Percentiles rank a stretch among this genome's conserved stretches.
Evolutionary conservation across 2,113 vertebrate genomes (phyloP).

Genomic region (Pedionomus torquatus): DNA sequence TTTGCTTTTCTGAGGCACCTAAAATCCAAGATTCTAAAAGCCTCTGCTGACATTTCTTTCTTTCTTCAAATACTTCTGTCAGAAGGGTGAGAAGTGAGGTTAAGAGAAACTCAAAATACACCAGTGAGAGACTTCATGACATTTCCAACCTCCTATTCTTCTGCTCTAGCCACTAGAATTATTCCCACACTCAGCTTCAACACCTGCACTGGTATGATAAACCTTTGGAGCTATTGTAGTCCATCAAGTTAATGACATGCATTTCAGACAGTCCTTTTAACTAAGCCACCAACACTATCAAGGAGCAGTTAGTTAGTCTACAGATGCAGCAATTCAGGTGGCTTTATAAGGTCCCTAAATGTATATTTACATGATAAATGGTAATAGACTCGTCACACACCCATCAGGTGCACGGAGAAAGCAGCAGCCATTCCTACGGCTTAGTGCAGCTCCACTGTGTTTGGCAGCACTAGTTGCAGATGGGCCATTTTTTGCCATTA

Average conservation of each 20-base stretch:
- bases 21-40: constrained; percentile 14
- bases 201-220: constrained; percentile 32
- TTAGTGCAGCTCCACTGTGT: neutral
- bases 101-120: constrained; percentile 32
- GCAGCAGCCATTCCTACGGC: neutral
- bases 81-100: constrained; percentile 18
- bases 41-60: constrained; percentile 21
- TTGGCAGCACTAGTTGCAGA: neutral
- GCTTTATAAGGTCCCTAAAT: constrained; percentile 37
- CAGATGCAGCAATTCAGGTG: constrained; percentile 5
- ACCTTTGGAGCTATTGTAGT: constrained; percentile 8
- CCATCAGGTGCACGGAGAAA: neutral
- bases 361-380: constrained; percentile 12
- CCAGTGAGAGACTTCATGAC: constrained; percentile 3
- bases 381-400: neutral
- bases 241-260: constrained; percentile 13
- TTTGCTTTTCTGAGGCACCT: neutral
- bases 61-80: neutral
- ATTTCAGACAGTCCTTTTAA: neutral
- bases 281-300: neutral
- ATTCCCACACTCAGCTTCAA: neutral
- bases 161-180: neutral
- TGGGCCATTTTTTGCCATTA: neutral
- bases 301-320: constrained; percentile 15
- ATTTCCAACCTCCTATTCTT: constrained; percentile 28